phyloP scores from a whole-genome alignment of 2,113 vertebrate species.

The Xyrauchen texanus region DNA sequence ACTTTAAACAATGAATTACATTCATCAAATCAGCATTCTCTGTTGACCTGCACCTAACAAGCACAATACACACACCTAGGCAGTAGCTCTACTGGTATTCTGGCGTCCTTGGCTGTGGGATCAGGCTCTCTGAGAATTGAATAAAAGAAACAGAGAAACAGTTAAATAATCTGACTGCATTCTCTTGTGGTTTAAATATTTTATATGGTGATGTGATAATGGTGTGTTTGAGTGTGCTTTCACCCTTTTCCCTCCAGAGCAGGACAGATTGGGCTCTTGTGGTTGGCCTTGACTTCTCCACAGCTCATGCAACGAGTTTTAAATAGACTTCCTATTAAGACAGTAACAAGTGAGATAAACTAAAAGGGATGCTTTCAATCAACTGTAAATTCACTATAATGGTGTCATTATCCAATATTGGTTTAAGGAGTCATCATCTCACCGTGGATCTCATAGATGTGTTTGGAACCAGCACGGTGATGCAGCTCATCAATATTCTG shows the following conservation, averaged over 20 bases:
- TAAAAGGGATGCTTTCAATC: background rate
- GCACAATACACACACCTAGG: constrained; percentile 77
- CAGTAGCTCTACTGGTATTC: constrained; percentile 83
- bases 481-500: constrained; percentile 97
- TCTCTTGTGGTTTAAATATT: background rate
- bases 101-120: constrained; percentile 77
- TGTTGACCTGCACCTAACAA: background rate
- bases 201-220: background rate
- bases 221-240: constrained; percentile 48
- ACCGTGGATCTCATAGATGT: constrained; percentile 92
- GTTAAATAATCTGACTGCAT: background rate
- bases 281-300: constrained; percentile 80
- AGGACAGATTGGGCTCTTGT: constrained; percentile 88
- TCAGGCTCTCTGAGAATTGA: constrained; percentile 82
- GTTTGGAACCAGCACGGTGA: constrained; percentile 85
- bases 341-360: background rate
- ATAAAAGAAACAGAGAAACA: background rate
- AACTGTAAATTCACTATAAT: background rate
- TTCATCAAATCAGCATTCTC: too few species aligned
- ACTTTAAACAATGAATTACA: too few species aligned
- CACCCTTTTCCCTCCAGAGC: constrained; percentile 92
- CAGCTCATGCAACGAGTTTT: constrained; percentile 91
- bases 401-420: background rate
- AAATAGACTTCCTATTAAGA: constrained; percentile 88
- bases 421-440: constrained; percentile 40